Percentiles rank a stretch among this genome's conserved stretches.
Evolutionary conservation across 2,113 vertebrate species (phyloP).

Genomic region (Aegotheles bennettii): DNA sequence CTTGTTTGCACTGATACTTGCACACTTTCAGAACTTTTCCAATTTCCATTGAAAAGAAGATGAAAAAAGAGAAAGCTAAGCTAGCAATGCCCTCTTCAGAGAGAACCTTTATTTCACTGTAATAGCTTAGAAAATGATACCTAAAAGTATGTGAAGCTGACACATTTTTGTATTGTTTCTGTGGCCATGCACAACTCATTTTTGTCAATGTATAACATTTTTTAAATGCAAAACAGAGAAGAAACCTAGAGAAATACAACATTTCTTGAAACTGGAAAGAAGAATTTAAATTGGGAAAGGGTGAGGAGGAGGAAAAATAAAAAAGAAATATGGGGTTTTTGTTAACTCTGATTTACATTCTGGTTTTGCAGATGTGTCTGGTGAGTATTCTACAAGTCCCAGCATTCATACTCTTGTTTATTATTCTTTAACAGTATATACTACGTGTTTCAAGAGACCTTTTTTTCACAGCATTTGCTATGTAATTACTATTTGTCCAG

Average conservation of each 20-base stretch:
- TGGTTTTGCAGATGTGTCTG: neutral
- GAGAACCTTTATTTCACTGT: neutral
- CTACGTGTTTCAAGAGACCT: neutral
- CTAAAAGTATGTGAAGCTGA: neutral
- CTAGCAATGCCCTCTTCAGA: neutral
- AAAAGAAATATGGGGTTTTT: neutral
- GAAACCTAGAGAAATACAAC: neutral
- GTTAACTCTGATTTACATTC: neutral
- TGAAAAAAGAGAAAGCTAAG: neutral
- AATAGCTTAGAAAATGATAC: neutral
- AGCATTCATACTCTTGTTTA: neutral
- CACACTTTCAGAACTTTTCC: neutral
- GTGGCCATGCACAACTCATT: neutral
- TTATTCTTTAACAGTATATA: neutral
- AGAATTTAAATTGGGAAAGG: neutral
- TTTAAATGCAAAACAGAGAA: neutral
- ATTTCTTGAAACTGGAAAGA: neutral
- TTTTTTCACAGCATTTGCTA: neutral
- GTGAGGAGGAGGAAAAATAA: neutral
- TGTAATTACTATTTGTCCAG: neutral
- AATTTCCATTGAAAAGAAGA: neutral
- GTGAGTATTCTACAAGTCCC: neutral
- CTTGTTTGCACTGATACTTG: neutral
- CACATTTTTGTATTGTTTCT: neutral
- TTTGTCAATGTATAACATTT: neutral